Conservation (phyloP, 35 echinoderm and acorn worm species). For the Anneissia japonica region DNA sequence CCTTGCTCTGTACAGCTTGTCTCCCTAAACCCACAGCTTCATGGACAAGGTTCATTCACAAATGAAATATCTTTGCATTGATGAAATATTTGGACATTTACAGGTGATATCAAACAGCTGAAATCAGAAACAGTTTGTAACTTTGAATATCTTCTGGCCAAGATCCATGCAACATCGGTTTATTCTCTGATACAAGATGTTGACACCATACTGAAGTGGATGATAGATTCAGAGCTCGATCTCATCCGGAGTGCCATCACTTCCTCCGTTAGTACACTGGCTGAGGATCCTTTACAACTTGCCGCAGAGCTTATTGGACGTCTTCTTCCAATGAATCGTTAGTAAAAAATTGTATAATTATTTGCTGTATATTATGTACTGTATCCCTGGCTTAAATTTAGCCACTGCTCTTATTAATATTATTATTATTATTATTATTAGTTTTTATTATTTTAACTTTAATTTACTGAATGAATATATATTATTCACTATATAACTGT, state of each 20-base stretch:
- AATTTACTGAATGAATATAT: no score
- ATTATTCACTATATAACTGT: no score
- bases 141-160: conserved; percentile 91
- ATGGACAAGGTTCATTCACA: no score
- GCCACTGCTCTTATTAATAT: no score
- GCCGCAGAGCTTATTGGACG: conserved; percentile 85
- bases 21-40: no score
- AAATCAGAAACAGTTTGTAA: conserved; percentile 79
- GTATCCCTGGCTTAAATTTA: no score
- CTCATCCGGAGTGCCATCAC: conserved; percentile 63
- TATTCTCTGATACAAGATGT: conserved; percentile 83
- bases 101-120: conserved; percentile 60
- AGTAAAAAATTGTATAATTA: not conserved
- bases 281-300: conserved; percentile 79
- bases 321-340: conserved; percentile 78
- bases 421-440: no score
- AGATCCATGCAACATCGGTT: conserved; percentile 82
- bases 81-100: not conserved
- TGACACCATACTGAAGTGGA: conserved; percentile 46
- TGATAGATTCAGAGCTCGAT: conserved; percentile 89
- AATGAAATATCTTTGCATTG: no score
- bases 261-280: conserved; percentile 54
- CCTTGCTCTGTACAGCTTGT: no score
- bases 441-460: no score
- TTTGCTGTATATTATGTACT: no score